Evolutionary conservation across 2,113 vertebrate genomes (phyloP), one percentile per base, ranked within the genome.

Genomic region (Diadophis punctatus): DNA sequence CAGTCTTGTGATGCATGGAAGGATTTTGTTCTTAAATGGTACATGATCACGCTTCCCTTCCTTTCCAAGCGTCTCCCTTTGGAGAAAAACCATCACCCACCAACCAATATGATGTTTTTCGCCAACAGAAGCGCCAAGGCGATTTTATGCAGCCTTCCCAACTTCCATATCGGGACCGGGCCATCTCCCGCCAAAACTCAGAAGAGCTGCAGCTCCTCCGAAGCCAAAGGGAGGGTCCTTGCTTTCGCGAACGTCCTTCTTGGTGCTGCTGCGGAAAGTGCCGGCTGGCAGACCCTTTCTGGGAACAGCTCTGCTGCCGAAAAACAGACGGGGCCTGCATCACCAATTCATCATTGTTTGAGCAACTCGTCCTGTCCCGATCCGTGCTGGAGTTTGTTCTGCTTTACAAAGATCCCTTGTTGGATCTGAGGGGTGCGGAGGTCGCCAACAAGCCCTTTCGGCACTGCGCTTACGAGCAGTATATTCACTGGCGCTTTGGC

Each of bases 271-370:
- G 98, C 9, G 97, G 93, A 1, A 87, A 88, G 51, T 98, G 98
- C 94, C 53, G 16, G 2, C 90, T 89, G 0, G 87, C 95, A 0
- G 9, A 43, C 0, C 49, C 89, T 22, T 93, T 86, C 2, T 94
- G 96, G 0, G 97, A 98, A 93, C 97, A 98, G 96, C 97, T 98
- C 86, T 98, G 98, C 96, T 99, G 98, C 93, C 94, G 98, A 68
- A 91, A 2, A 0, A 53, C 91, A 39, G 48, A 52, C 0, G 97
- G 98, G 1, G 63, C 93, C 46, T 97, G 96, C 96, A 97, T 98
- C 94, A 96, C 98, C 68, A 94, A 95, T 3, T 98, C 98, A 0
- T 25, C 93, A 1, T 92, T 95, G 0, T 98, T 99, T n/a, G 46
- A 93, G 74, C 93, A 89, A 90, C 97, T 98, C 0, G 94, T 98